phyloP scores from a whole-genome alignment of 2,113 vertebrate species.

The Cepphus grylle region DNA sequence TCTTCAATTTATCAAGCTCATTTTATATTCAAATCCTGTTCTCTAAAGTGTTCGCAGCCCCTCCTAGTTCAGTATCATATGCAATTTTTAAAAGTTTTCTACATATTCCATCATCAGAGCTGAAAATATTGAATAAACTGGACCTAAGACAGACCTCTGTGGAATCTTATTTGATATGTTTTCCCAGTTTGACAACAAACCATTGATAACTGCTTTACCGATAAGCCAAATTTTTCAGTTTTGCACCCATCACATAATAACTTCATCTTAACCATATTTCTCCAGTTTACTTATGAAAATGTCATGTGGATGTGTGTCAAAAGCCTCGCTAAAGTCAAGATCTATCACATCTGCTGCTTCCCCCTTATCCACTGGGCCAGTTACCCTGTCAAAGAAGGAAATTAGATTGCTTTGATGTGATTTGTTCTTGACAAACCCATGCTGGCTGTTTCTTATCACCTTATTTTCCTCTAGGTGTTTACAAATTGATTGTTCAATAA shows the following conservation, averaged over 20 bases:
- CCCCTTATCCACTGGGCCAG: slow-evolving; percentile 32
- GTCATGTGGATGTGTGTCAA: slow-evolving; percentile 27
- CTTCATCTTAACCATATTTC: slow-evolving; percentile 32
- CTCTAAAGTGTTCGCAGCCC: not conserved
- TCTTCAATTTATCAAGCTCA: not conserved
- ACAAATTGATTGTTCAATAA: slow-evolving; percentile 57
- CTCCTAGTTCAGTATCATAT: not conserved
- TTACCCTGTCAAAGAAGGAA: slow-evolving; percentile 53
- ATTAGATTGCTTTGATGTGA: slow-evolving; percentile 47
- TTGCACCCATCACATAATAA: slow-evolving; percentile 15
- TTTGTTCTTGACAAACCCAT: slow-evolving; percentile 52
- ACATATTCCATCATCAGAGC: not conserved
- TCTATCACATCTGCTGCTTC: slow-evolving; percentile 34
- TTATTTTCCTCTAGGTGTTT: slow-evolving; percentile 53
- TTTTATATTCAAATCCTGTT: slow-evolving; percentile 5
- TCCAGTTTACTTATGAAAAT: slow-evolving; percentile 46
- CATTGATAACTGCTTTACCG: not conserved
- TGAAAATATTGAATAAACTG: not conserved
- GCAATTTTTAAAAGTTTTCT: not conserved
- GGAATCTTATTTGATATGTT: not conserved
- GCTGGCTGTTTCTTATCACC: slow-evolving; percentile 47
- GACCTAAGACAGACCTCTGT: not conserved
- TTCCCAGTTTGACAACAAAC: slow-evolving; percentile 16
- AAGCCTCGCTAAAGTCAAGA: slow-evolving; percentile 21
- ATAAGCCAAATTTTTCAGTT: slow-evolving; percentile 24